A percentile compares a stretch with the other conserved stretches of the same genome.
These are phyloP conservation scores for Tichodroma muraria DNA, from an alignment of 2,113 vertebrate species.

Conservation along the genomic window DNA sequence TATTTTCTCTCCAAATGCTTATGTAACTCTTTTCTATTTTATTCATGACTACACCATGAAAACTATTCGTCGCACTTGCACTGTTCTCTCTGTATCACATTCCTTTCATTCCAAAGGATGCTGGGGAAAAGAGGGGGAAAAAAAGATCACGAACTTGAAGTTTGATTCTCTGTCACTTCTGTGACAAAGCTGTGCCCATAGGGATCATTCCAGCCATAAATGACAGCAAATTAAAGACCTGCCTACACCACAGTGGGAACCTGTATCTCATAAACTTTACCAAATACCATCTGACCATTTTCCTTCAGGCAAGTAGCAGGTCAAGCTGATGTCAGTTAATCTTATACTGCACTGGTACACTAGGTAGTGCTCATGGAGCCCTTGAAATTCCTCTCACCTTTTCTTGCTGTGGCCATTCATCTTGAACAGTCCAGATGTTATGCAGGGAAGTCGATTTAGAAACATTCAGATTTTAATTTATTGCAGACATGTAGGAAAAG, in stretches of 20 bases:
- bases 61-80: neutral
- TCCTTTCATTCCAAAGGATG: neutral
- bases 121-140: neutral
- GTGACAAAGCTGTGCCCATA: neutral
- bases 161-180: slow-evolving; percentile 3
- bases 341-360: neutral
- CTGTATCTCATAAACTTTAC: slow-evolving; percentile 1
- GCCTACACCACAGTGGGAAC: neutral
- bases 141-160: neutral
- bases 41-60: neutral
- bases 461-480: neutral
- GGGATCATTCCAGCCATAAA: neutral
- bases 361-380: neutral
- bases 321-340: slow-evolving; percentile 24
- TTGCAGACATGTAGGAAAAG: neutral
- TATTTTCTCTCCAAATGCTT: neutral
- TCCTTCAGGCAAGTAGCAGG: slow-evolving; percentile 8
- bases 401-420: neutral
- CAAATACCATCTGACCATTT: slow-evolving; percentile 26
- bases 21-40: neutral
- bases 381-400: neutral
- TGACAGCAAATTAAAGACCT: slow-evolving; percentile 2
- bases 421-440: neutral
- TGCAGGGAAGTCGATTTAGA: neutral
- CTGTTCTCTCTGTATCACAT: neutral